phyloP scores from a whole-genome alignment of 2,113 vertebrate species.

The Dipodomys ordii region DNA sequence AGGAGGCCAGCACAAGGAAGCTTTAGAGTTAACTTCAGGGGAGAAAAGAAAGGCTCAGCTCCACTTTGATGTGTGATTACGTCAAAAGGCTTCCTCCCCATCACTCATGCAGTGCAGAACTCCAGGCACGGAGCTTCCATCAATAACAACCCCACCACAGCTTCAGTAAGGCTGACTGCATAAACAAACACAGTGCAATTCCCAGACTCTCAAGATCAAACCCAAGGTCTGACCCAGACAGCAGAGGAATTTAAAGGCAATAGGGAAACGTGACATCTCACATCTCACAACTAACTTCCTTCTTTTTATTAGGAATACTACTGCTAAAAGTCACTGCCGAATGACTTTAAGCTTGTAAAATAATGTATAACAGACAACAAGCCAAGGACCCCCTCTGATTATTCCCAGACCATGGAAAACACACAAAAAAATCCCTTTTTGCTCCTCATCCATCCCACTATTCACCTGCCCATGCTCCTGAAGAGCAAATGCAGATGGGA shows the following conservation, averaged over 20 bases:
- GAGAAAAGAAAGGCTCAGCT: too few relatives aligned
- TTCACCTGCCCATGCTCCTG: background rate
- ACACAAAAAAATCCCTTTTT: background rate
- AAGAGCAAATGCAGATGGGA: background rate
- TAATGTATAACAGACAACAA: background rate
- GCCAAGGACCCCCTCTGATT: background rate
- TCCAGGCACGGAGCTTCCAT: background rate
- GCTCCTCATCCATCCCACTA: background rate
- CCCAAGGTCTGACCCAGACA: background rate
- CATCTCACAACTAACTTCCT: conserved; percentile 51
- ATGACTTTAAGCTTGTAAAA: conserved; percentile 45
- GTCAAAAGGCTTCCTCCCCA: background rate
- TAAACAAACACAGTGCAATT: conserved; percentile 35
- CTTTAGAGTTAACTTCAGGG: background rate
- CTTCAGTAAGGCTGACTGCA: background rate
- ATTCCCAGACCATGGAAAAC: conserved; percentile 49
- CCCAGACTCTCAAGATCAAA: conserved; percentile 54
- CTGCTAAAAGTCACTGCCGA: conserved; percentile 8
- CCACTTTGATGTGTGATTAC: background rate
- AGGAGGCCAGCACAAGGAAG: background rate
- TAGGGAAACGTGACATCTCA: conserved; percentile 47
- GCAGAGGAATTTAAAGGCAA: conserved; percentile 36
- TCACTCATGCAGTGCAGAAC: background rate
- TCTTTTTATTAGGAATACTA: conserved; percentile 42
- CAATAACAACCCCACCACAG: background rate